Percentiles rank a stretch among this genome's conserved stretches.
These are phyloP conservation scores for Aurelia aurita DNA, from an alignment of 30 jellyfish, hydroid and myxozoan species.

Conservation along the genomic window DNA sequence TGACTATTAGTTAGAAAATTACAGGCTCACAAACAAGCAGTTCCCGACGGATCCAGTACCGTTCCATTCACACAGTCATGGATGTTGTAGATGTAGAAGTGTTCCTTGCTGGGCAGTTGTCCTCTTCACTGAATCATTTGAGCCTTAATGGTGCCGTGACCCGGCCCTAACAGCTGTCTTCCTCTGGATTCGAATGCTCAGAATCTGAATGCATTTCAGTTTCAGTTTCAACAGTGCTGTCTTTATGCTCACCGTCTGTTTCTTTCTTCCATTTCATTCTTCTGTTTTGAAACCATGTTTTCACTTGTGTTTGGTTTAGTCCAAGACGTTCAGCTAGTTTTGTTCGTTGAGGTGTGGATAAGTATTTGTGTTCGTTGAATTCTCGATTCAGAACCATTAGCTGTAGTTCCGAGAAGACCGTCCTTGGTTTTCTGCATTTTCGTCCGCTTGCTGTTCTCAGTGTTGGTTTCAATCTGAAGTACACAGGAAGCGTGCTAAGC, in stretches of 20 bases:
- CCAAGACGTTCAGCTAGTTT: conserved; percentile 97
- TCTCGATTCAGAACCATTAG: conserved; percentile 96
- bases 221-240: conserved; percentile 44
- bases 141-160: conserved; percentile 15
- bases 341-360: conserved; percentile 98
- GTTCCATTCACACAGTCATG: neutral
- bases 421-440: conserved; percentile 98
- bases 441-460: conserved; percentile 92
- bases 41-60: neutral
- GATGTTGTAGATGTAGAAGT: too few relatives aligned
- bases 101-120: too few relatives aligned
- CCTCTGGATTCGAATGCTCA: conserved; percentile 51
- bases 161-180: conserved; percentile 39
- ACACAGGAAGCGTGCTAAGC: conserved; percentile 84
- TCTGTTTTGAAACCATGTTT: conserved; percentile 97
- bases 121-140: neutral
- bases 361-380: conserved; percentile 91
- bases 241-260: conserved; percentile 83
- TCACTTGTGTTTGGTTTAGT: conserved; percentile 97
- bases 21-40: neutral
- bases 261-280: conserved; percentile 99
- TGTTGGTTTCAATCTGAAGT: conserved; percentile 89
- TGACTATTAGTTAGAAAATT: neutral
- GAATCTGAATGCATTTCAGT: conserved; percentile 70
- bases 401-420: conserved; percentile 96